Conservation (phyloP, 2,113 vertebrate genomes). For the Entomyzon cyanotis region DNA sequence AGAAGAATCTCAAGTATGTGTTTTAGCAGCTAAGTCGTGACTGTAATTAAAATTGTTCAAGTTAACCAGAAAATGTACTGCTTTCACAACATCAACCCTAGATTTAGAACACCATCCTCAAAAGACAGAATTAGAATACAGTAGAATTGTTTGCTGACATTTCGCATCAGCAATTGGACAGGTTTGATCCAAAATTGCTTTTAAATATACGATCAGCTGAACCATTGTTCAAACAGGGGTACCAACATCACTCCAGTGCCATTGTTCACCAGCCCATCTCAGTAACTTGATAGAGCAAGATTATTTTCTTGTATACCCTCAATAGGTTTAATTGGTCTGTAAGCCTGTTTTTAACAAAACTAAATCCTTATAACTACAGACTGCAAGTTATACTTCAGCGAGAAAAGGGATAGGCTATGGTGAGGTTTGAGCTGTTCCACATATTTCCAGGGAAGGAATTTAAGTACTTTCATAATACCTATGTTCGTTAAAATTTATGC, state of each 20-base stretch:
- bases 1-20: background rate
- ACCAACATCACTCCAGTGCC: background rate
- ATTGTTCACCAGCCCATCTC: background rate
- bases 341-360: background rate
- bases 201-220: background rate
- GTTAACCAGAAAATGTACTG: background rate
- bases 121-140: background rate
- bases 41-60: background rate
- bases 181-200: background rate
- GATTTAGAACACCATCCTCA: background rate
- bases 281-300: background rate
- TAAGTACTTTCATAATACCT: background rate
- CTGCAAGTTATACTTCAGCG: background rate
- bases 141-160: background rate
- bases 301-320: background rate
- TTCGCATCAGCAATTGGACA: background rate
- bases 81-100: background rate
- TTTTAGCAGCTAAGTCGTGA: background rate
- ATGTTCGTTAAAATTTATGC: background rate
- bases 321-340: background rate
- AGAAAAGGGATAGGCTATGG: background rate
- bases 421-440: background rate
- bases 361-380: background rate
- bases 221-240: background rate
- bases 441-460: background rate